Evolutionary conservation across 2,797 vertebrate genomes (phyloP).

Genomic region (Enoplosus armatus): DNA sequence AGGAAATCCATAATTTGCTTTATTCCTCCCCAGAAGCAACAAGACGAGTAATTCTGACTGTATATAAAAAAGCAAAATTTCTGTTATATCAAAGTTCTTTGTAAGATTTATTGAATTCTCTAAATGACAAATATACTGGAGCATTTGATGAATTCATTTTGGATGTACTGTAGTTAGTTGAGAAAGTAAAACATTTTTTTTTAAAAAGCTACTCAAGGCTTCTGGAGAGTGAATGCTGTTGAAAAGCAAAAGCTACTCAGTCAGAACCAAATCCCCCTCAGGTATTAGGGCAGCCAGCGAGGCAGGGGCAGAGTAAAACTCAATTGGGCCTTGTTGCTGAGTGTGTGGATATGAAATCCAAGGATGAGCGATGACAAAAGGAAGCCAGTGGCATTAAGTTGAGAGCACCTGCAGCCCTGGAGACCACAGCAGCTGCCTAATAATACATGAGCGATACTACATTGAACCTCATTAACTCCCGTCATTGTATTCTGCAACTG

Average conservation of each 20-base stretch:
- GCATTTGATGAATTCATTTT: constrained; percentile 38
- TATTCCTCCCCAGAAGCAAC: constrained; percentile 24
- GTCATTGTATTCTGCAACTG: constrained; percentile 58
- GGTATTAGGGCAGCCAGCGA: constrained; percentile 59
- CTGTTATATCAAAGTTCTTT: constrained; percentile 6
- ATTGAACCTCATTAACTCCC: constrained; percentile 70
- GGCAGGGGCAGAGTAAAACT: constrained; percentile 44
- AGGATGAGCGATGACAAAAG: constrained; percentile 68
- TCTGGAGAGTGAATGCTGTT: constrained; percentile 47
- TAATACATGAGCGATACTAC: constrained; percentile 70
- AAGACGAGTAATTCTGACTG: constrained; percentile 22
- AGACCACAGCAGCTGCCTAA: constrained; percentile 65
- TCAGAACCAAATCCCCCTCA: constrained; percentile 59
- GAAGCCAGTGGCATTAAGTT: constrained; percentile 59
- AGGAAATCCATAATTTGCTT: constrained; percentile 6
- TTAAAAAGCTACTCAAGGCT: constrained; percentile 26
- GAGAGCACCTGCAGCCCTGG: constrained; percentile 62
- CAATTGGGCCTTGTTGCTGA: constrained; percentile 55
- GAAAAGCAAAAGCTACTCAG: constrained; percentile 54
- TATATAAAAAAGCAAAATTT: neutral
- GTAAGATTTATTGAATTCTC: constrained; percentile 40
- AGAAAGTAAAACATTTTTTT: neutral
- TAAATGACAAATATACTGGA: constrained; percentile 36
- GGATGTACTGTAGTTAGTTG: constrained; percentile 25
- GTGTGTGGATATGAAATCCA: constrained; percentile 67